Base-by-base conservation (phyloP, 2,888 invertebrate species). In the Pterostichus niger region DNA sequence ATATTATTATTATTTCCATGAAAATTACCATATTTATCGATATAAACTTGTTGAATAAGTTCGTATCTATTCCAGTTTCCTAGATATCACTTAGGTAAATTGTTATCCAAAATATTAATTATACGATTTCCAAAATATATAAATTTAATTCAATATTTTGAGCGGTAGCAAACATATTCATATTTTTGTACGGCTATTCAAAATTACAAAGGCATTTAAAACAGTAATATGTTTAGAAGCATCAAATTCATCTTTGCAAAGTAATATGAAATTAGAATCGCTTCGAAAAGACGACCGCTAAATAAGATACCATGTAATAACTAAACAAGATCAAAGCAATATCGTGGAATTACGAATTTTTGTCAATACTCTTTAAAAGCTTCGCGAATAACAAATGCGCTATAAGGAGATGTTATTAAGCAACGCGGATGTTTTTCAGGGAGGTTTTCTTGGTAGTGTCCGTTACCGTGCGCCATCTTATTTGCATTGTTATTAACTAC, bases 401-500 rank as follows among this genome's bases (percentile, higher is more conserved):
- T 44, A 71, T 17, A 71, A 71, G 68, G 44, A 44, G 15, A n/a
- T 44, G 68, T 71, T 71, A 71, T 71, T 71, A 44, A 71, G 44
- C 46, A 71, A 44, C 13, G 15, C 56, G 15, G 56, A 17, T 56
- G 15, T 13, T 13, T 17, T 13, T 13, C 56, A 56, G 17, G 17
- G 13, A 17, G 56, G 17, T 15, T 17, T 56, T 52, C 52, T 13
- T n/a, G 13, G 49, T 49, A 59, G 17, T 17, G 71, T 71, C 71
- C 46, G 44, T 11, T 15, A 17, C 11, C 9, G 24, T 17, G 24
- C 44, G 49, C 86, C 86, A 86, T 86, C 88, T 87, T 87, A 89
- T 89, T 89, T 89, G 88, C 89, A 89, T 89, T 87, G 88, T 89
- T 88, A 89, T 89, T 88, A 88, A 88, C 87, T 87, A 87, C 84